These are phyloP conservation scores for Chaetorhynchus papuensis DNA, from an alignment of 2,113 vertebrate genomes.

Conservation along the genomic window DNA sequence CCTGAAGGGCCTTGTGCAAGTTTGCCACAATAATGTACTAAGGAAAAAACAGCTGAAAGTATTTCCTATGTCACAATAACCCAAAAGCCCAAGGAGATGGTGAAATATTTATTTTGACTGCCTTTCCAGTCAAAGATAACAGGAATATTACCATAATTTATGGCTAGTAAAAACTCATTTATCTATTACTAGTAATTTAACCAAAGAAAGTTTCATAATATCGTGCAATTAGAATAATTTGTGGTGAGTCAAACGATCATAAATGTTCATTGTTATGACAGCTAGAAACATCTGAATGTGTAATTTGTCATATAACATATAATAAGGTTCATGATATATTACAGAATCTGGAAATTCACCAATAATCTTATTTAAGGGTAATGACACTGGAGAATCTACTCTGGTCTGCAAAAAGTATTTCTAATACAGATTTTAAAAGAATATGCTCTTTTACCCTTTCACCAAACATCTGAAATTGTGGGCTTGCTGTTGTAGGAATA, in stretches of 20 bases:
- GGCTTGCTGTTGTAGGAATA: not conserved
- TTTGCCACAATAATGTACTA: not conserved
- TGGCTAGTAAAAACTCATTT: not conserved
- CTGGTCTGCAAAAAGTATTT: not conserved
- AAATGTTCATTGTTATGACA: slow-evolving; percentile 46
- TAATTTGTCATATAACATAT: slow-evolving; percentile 12
- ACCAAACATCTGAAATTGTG: not conserved
- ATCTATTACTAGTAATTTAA: not conserved
- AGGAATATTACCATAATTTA: not conserved
- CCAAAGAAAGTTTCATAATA: slow-evolving; percentile 19
- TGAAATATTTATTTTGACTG: not conserved
- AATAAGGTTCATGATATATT: not conserved
- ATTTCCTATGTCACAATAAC: not conserved
- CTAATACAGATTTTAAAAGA: not conserved
- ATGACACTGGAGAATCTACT: not conserved
- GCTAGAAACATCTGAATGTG: not conserved
- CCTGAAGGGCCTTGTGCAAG: not conserved
- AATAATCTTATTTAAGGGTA: not conserved
- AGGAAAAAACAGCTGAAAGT: not conserved
- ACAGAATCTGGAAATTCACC: not conserved
- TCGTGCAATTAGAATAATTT: not conserved
- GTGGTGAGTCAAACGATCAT: slow-evolving; percentile 21
- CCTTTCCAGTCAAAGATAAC: not conserved
- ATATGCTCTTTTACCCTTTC: not conserved
- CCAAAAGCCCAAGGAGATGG: not conserved